A percentile compares a stretch with the other conserved stretches of the same genome.
Evolutionary conservation across 1,140 invertebrate genomes (phyloP).

Genomic region (Pachypeltis micranthus): DNA sequence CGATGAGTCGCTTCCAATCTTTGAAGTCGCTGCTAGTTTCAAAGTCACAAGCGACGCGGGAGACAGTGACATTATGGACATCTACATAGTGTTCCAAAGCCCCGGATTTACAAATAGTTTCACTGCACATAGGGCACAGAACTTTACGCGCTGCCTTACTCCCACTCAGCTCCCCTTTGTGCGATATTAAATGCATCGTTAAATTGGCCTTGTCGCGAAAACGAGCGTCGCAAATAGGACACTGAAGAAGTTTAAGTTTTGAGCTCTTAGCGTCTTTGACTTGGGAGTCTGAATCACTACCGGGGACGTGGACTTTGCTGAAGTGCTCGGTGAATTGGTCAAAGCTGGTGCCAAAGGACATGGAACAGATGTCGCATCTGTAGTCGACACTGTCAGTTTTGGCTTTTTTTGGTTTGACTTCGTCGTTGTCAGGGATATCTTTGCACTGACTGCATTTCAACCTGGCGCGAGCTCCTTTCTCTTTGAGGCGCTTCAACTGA

Average conservation of each 20-base stretch:
- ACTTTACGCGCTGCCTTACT: too few relatives aligned
- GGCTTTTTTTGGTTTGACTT: background rate
- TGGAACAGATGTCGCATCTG: background rate
- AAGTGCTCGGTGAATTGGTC: background rate
- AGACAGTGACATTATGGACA: too few relatives aligned
- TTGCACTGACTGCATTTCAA: background rate
- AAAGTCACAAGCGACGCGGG: too few relatives aligned
- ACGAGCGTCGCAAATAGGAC: background rate
- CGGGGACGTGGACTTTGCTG: background rate
- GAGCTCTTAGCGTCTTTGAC: background rate
- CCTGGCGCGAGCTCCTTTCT: background rate
- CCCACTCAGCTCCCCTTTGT: too few relatives aligned
- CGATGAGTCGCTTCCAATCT: too few relatives aligned
- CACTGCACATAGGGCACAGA: too few relatives aligned
- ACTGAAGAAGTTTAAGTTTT: background rate
- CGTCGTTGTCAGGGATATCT: background rate
- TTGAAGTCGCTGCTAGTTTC: too few relatives aligned
- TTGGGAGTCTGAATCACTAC: background rate
- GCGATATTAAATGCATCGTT: background rate
- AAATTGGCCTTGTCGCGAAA: background rate
- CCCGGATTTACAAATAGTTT: too few relatives aligned
- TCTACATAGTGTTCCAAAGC: too few relatives aligned
- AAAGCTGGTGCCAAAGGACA: background rate
- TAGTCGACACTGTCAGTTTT: background rate
- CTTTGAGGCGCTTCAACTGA: background rate